phyloP scores from a whole-genome alignment of 2,113 vertebrate species.

The Sturnus vulgaris region DNA sequence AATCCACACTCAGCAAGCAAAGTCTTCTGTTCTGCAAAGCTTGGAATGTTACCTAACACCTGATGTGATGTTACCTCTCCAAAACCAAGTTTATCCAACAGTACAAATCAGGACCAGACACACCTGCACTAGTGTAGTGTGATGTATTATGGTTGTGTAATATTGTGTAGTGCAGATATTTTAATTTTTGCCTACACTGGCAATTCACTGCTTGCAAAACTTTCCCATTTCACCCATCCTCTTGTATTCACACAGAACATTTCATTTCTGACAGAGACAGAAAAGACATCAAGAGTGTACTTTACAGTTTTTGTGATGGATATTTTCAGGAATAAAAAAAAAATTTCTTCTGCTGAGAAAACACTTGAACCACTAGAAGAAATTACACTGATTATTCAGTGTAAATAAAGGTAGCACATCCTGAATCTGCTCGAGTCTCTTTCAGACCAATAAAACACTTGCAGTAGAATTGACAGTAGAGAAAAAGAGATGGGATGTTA shows the following conservation, averaged over 20 bases:
- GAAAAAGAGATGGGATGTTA: not conserved
- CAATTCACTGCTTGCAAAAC: not conserved
- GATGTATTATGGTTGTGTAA: no score
- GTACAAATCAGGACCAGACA: not conserved
- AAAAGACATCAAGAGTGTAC: not conserved
- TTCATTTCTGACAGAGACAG: not conserved
- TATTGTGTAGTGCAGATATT: not conserved
- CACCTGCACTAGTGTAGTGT: not conserved
- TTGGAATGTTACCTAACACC: not conserved
- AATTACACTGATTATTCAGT: not conserved
- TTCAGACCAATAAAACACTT: not conserved
- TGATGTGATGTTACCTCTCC: not conserved
- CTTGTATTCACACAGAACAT: not conserved
- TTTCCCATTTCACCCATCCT: not conserved
- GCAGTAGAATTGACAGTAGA: not conserved
- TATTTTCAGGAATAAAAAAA: not conserved
- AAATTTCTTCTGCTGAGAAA: not conserved
- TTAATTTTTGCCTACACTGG: not conserved
- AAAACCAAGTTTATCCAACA: not conserved
- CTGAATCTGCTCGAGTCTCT: not conserved
- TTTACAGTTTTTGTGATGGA: not conserved
- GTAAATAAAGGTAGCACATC: not conserved
- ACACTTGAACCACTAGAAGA: not conserved
- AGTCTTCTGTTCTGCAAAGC: not conserved
- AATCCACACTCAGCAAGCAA: not conserved